Evolutionary conservation across 2,888 invertebrate genomes (phyloP).

Genomic region (Altica lythri): DNA sequence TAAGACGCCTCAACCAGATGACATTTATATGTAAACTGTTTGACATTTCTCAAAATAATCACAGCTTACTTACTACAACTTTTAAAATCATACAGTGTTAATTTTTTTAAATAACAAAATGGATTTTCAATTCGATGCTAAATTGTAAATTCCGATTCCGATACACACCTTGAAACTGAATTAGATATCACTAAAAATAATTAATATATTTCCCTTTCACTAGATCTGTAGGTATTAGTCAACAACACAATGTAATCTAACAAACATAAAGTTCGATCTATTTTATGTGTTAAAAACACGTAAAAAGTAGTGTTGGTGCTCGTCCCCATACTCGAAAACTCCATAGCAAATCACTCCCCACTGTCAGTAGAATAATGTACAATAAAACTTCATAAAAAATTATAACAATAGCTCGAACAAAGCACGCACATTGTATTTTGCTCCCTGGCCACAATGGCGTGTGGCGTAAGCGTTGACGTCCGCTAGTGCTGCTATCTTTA

Average conservation of each 20-base stretch:
- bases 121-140: too few relatives aligned
- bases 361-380: slow-evolving; percentile 47
- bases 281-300: slow-evolving; percentile 5
- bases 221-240: too few relatives aligned
- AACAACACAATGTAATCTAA: slow-evolving; percentile 2
- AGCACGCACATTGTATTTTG: slow-evolving; percentile 30
- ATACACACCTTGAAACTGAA: too few relatives aligned
- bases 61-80: too few relatives aligned
- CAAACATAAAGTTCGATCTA: slow-evolving; percentile 7
- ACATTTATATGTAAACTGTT: too few relatives aligned
- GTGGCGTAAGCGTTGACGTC: slow-evolving; percentile 42
- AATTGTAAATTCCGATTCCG: too few relatives aligned
- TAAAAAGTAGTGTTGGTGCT: slow-evolving; percentile 14
- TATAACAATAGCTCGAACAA: slow-evolving; percentile 40
- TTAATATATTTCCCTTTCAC: too few relatives aligned
- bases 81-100: too few relatives aligned
- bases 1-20: too few relatives aligned
- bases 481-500: slow-evolving; percentile 30
- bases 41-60: too few relatives aligned
- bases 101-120: too few relatives aligned
- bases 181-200: too few relatives aligned
- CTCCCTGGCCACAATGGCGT: slow-evolving; percentile 42
- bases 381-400: slow-evolving; percentile 46
- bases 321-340: slow-evolving; percentile 44
- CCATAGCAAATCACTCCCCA: slow-evolving; percentile 46